A percentile compares a stretch with the other conserved stretches of the same genome.
Evolutionary conservation across 1,140 invertebrate genomes (phyloP).

Genomic region (Drosophila takahashii): DNA sequence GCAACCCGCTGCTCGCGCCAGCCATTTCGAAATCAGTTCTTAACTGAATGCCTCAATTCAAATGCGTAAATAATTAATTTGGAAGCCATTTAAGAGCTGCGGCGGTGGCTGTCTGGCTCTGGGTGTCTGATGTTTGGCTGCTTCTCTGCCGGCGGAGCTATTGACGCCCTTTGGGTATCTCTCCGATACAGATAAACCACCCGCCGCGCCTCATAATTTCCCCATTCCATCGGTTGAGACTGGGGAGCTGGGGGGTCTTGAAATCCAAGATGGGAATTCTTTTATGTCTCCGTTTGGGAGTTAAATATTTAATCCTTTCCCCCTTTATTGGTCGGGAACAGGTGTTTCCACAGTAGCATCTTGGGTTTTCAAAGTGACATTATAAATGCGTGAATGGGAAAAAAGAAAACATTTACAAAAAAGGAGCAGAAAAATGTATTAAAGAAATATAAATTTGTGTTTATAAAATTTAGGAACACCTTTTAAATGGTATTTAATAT

Average conservation of each 20-base stretch:
- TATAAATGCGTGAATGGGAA: constrained; percentile 9
- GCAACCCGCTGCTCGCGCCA: constrained; percentile 42
- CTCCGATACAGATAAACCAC: constrained; percentile 64
- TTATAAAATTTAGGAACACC: no score
- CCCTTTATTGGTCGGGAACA: constrained; percentile 31
- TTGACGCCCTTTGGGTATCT: constrained; percentile 43
- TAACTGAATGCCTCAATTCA: constrained; percentile 75
- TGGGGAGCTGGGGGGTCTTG: constrained; percentile 4
- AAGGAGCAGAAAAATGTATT: no score
- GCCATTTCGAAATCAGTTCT: constrained; percentile 80
- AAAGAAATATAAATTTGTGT: no score
- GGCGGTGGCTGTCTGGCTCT: constrained; percentile 4
- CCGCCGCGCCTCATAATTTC: constrained; percentile 71
- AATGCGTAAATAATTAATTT: constrained; percentile 82
- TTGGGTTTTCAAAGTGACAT: constrained; percentile 8
- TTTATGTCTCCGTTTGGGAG: constrained; percentile 29
- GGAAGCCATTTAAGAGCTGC: constrained; percentile 74
- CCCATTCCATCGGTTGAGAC: constrained; percentile 16
- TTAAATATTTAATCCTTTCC: constrained; percentile 40
- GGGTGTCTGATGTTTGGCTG: constrained; percentile 2
- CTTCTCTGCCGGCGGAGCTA: constrained; percentile 17
- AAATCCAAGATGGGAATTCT: constrained; percentile 28
- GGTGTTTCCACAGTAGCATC: constrained; percentile 32
- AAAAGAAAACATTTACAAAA: not conserved
- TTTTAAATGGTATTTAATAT: no score